Percentiles rank a stretch among this genome's conserved stretches.
Evolutionary conservation across 2,113 vertebrate genomes (phyloP).

Genomic region (Rafetus swinhoei): DNA sequence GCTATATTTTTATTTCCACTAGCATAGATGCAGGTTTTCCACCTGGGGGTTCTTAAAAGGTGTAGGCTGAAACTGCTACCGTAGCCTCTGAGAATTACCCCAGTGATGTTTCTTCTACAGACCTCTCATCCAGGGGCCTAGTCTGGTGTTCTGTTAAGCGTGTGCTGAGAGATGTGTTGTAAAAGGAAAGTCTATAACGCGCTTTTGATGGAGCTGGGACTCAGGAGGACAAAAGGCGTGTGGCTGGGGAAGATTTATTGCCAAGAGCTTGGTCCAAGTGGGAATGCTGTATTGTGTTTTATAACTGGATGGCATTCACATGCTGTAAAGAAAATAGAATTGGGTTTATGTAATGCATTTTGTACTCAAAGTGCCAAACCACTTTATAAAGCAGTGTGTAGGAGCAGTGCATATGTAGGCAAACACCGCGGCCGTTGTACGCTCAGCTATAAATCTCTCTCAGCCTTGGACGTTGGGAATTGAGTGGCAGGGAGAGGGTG

Average conservation of each 20-base stretch:
- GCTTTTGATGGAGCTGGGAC: not conserved
- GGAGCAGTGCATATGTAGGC: not conserved
- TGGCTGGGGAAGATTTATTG: not conserved
- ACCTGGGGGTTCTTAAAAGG: not conserved
- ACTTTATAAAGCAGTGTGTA: constrained; percentile 12
- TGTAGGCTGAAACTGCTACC: not conserved
- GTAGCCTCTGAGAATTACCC: not conserved
- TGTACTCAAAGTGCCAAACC: not conserved
- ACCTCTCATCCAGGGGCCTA: not conserved
- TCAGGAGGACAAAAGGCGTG: not conserved
- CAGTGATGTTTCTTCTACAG: not conserved
- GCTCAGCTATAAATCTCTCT: not conserved
- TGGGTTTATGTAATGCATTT: not conserved
- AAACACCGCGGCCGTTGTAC: not conserved
- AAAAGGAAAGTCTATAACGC: not conserved
- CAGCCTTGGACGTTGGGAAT: not conserved
- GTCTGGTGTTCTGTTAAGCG: not conserved
- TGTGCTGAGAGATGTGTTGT: not conserved
- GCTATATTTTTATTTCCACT: not conserved
- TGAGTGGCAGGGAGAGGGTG: not conserved
- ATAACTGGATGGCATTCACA: not conserved
- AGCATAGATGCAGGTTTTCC: not conserved
- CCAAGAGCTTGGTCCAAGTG: not conserved
- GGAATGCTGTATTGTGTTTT: not conserved
- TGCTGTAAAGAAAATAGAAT: not conserved